Evolutionary conservation across 2,888 invertebrate species (phyloP).

Genomic region (Ennomos erosarius): DNA sequence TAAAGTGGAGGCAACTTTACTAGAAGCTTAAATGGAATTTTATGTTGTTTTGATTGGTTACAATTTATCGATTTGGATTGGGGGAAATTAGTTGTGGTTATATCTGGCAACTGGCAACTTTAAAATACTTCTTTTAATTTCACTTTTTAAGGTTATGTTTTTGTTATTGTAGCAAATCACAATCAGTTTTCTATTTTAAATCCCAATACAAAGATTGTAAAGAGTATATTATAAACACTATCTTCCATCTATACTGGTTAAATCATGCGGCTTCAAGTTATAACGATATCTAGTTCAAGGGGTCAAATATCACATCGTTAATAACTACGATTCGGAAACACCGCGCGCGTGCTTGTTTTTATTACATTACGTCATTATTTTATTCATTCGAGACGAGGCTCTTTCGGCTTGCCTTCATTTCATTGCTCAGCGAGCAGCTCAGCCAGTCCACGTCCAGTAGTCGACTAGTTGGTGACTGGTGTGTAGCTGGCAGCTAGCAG

Average conservation of each 20-base stretch:
- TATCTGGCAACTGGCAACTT: too few species aligned
- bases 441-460: conserved; percentile 11
- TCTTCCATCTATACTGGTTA: conserved; percentile 29
- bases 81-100: too few species aligned
- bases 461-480: conserved; percentile 11
- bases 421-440: conserved; percentile 33
- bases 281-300: conserved; percentile 49
- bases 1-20: too few species aligned
- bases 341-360: conserved; percentile 21
- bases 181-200: conserved; percentile 42
- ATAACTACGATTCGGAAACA: conserved; percentile 14
- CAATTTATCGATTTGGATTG: too few species aligned
- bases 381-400: conserved; percentile 35
- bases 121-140: too few species aligned
- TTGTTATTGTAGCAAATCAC: conserved; percentile 28
- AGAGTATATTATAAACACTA: too few species aligned
- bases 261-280: conserved; percentile 47
- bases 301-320: conserved; percentile 75
- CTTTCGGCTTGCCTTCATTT: conserved; percentile 42
- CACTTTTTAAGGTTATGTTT: conserved; percentile 57
- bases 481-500: conserved; percentile 52
- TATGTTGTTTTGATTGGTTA: too few species aligned
- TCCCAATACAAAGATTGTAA: too few species aligned
- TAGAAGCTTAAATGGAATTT: too few species aligned
- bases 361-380: conserved; percentile 46